Evolutionary conservation across 1,140 invertebrate genomes (phyloP).

Genomic region (Pseudomyrmex concolor): DNA sequence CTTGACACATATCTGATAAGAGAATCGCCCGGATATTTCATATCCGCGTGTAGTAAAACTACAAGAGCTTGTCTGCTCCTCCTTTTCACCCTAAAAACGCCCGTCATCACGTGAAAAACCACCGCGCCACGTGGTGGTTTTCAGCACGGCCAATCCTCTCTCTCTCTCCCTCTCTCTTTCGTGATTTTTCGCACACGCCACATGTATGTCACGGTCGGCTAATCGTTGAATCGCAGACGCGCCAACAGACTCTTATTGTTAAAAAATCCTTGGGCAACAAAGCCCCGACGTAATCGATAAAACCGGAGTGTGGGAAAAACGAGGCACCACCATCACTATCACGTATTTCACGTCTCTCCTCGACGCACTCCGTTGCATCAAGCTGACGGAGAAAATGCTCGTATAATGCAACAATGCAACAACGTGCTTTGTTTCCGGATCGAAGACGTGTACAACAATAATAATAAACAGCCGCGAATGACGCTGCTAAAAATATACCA

Average conservation of each 20-base stretch:
- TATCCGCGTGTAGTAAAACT: background rate
- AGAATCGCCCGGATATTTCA: background rate
- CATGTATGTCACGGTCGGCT: conserved; percentile 14
- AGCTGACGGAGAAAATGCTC: conserved; percentile 10
- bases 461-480: conserved; percentile 2
- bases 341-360: conserved; percentile 18
- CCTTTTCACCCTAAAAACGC: conserved; percentile 29
- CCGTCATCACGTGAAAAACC: conserved; percentile 10
- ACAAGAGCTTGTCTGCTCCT: too few species aligned
- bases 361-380: conserved; percentile 8
- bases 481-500: too few species aligned
- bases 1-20: background rate
- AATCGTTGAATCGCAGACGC: conserved; percentile 55
- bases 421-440: background rate
- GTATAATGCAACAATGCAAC: conserved; percentile 40
- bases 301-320: conserved; percentile 24
- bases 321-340: background rate
- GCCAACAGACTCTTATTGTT: conserved; percentile 53
- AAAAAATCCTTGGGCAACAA: conserved; percentile 61
- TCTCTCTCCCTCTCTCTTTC: background rate
- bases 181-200: conserved; percentile 5
- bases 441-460: background rate
- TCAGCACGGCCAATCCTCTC: background rate
- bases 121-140: background rate
- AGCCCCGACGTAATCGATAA: conserved; percentile 59